Conservation (phyloP, 2,797 vertebrate species). For the Acanthis flammea region DNA sequence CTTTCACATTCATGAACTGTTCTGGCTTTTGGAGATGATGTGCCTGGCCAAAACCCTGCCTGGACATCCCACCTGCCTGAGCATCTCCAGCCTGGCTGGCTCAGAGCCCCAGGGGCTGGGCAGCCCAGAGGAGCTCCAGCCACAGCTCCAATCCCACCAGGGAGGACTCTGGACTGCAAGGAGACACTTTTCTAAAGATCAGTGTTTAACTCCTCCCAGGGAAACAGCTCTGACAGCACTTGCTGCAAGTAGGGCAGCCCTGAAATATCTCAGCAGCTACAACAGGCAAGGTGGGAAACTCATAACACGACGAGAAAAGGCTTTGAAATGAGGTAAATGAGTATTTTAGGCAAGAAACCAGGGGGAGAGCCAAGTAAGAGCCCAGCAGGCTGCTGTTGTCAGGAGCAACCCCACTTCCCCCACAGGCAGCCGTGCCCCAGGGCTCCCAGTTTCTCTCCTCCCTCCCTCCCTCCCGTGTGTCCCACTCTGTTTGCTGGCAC, state of each 20-base stretch:
- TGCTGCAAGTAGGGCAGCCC: conserved; percentile 1
- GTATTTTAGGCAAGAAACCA: neutral
- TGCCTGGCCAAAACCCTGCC: neutral
- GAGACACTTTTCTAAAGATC: neutral
- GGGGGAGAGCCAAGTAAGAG: neutral
- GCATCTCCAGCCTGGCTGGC: neutral
- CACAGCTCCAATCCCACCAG: neutral
- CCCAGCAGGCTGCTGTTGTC: neutral
- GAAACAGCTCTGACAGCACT: neutral
- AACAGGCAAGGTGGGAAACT: neutral
- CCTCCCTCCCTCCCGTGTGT: neutral
- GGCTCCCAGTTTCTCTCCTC: neutral
- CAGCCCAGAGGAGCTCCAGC: neutral
- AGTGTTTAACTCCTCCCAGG: neutral
- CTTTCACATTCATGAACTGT: neutral
- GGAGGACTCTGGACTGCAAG: accelerated
- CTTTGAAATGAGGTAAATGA: neutral
- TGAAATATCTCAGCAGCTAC: conserved; percentile 5
- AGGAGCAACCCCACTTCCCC: neutral
- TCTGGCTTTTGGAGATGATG: neutral
- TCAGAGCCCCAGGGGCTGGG: neutral
- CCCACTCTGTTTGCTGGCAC: neutral
- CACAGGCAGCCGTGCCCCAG: neutral
- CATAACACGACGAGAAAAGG: neutral
- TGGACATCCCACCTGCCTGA: neutral